phyloP scores from a whole-genome alignment of 2,888 invertebrate genomes.

The Cremastobaeus sp. region DNA sequence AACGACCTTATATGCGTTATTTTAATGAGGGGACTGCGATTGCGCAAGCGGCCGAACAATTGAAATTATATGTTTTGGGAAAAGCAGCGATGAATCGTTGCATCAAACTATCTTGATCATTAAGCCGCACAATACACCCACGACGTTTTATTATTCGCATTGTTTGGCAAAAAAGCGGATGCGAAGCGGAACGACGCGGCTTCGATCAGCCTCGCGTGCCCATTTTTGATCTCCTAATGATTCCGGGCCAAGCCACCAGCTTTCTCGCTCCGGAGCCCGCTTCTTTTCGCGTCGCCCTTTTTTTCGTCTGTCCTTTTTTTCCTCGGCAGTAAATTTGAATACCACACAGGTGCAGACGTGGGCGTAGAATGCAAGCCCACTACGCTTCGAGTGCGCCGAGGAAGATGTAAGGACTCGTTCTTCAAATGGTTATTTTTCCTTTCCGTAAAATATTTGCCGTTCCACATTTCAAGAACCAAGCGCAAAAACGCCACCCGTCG shows the following conservation, averaged over 20 bases:
- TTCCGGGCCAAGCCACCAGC: slow-evolving; percentile 43
- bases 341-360: slow-evolving; percentile 63
- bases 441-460: slow-evolving; percentile 57
- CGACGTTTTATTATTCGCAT: slow-evolving; percentile 52
- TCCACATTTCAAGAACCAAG: slow-evolving; percentile 56
- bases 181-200: slow-evolving; percentile 45
- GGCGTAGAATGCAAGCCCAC: slow-evolving; percentile 60
- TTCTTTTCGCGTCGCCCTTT: slow-evolving; percentile 11
- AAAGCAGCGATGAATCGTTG: slow-evolving; percentile 55
- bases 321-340: slow-evolving; percentile 54
- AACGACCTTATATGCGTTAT: slow-evolving; percentile 53
- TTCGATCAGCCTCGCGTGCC: slow-evolving; percentile 56
- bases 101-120: slow-evolving; percentile 55
- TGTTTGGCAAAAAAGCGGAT: slow-evolving; percentile 37
- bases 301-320: slow-evolving; percentile 9
- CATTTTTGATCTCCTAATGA: slow-evolving; percentile 60
- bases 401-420: slow-evolving; percentile 61
- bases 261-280: slow-evolving; percentile 22
- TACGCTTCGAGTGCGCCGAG: slow-evolving; percentile 59
- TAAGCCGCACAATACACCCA: slow-evolving; percentile 58
- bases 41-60: slow-evolving; percentile 48
- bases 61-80: slow-evolving; percentile 61
- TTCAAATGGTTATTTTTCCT: slow-evolving; percentile 61
- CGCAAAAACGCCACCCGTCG: slow-evolving; percentile 47
- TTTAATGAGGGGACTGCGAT: slow-evolving; percentile 48